A percentile compares a stretch with the other conserved stretches of the same genome.
Conservation (phyloP, 2,113 vertebrate genomes). For the Prolemur simus region DNA sequence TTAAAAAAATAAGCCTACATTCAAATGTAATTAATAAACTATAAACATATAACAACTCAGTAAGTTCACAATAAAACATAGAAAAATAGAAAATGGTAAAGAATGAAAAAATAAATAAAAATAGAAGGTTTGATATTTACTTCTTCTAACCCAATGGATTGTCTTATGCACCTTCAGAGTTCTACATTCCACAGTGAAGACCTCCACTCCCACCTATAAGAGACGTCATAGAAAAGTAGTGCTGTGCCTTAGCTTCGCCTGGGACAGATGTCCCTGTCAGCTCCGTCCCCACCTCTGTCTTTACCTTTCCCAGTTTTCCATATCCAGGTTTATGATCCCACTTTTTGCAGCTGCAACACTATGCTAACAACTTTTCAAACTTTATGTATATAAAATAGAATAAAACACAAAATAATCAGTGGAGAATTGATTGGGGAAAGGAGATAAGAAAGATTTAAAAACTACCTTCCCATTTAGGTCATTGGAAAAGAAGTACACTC, state of each 20-base stretch:
- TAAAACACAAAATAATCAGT: background rate
- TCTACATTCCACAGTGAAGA: background rate
- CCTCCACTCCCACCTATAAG: background rate
- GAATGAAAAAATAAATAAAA: conserved; percentile 21
- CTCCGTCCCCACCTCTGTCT: background rate
- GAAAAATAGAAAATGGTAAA: background rate
- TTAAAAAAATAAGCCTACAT: background rate
- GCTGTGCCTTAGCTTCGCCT: background rate
- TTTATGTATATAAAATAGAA: background rate
- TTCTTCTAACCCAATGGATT: background rate
- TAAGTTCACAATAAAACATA: background rate
- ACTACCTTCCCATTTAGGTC: background rate
- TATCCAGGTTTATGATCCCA: background rate
- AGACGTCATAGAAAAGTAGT: too few relatives aligned
- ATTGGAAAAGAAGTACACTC: background rate
- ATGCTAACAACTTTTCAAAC: background rate
- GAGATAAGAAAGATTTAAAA: background rate
- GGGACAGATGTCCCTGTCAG: background rate
- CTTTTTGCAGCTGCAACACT: background rate
- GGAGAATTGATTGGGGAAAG: background rate
- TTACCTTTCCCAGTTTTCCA: background rate
- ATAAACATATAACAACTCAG: background rate
- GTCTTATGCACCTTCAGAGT: background rate
- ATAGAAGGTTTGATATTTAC: background rate
- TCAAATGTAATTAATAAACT: background rate